These are phyloP conservation scores for Morpho helenor DNA, from an alignment of 2,888 invertebrate species.

Conservation along the genomic window DNA sequence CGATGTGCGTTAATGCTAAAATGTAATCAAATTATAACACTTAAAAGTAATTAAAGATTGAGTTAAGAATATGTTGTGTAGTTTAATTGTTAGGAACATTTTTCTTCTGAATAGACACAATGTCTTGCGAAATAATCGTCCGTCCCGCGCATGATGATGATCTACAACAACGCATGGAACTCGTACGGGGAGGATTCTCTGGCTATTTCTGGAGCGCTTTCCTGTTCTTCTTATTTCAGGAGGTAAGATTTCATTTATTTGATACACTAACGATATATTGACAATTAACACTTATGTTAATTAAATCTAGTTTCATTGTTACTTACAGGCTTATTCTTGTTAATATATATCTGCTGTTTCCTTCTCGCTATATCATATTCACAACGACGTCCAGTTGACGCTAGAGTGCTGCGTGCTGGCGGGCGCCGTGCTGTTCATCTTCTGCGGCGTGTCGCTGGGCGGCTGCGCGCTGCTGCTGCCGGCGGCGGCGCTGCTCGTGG, in stretches of 20 bases:
- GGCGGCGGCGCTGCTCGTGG: slow-evolving; percentile 31
- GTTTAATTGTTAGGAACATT: no score
- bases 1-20: no score
- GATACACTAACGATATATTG: background rate
- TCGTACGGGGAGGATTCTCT: slow-evolving; percentile 36
- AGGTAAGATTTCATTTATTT: slow-evolving; percentile 34
- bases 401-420: slow-evolving; percentile 73
- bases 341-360: background rate
- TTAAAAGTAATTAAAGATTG: no score
- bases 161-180: slow-evolving; percentile 37
- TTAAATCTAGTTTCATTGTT: no score
- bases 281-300: no score
- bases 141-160: slow-evolving; percentile 41
- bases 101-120: background rate
- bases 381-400: slow-evolving; percentile 39
- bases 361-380: background rate
- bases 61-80: no score
- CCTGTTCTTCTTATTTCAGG: slow-evolving; percentile 50
- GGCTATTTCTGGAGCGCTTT: slow-evolving; percentile 42
- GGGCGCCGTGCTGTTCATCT: slow-evolving; percentile 85
- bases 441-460: slow-evolving; percentile 69
- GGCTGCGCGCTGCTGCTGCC: slow-evolving; percentile 35
- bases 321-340: background rate
- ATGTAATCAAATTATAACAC: no score
- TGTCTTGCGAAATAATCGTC: slow-evolving; percentile 37